These are phyloP conservation scores for Girardinichthys multiradiatus DNA, from an alignment of 2,113 vertebrate genomes.

Conservation along the genomic window DNA sequence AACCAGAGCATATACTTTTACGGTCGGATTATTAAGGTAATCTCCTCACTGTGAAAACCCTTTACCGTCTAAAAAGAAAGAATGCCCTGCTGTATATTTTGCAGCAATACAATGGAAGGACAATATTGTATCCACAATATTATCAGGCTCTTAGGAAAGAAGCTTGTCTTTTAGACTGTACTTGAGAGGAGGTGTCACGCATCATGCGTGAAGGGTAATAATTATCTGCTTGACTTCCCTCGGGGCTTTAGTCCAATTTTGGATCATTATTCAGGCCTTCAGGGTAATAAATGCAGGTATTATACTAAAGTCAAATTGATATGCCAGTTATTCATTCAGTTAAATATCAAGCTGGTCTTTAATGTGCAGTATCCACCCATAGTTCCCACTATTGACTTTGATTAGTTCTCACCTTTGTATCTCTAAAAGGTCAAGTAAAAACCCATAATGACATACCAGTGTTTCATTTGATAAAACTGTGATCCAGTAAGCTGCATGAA, in stretches of 20 bases:
- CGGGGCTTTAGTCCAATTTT: constrained; percentile 61
- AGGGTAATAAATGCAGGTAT: constrained; percentile 61
- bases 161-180: constrained; percentile 38
- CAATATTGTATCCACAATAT: constrained; percentile 30
- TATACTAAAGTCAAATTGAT: constrained; percentile 55
- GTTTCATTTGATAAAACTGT: neutral
- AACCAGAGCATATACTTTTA: constrained; percentile 21
- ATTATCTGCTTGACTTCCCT: constrained; percentile 72
- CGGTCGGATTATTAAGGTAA: constrained; percentile 21
- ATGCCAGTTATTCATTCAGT: constrained; percentile 42
- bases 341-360: constrained; percentile 20
- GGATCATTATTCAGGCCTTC: constrained; percentile 57
- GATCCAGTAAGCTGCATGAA: constrained; percentile 21
- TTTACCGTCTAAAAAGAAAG: constrained; percentile 33
- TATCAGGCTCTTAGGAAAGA: constrained; percentile 29
- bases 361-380: constrained; percentile 5
- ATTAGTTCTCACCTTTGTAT: constrained; percentile 6
- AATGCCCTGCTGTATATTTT: constrained; percentile 7
- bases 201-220: constrained; percentile 62
- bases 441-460: neutral
- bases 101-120: constrained; percentile 41
- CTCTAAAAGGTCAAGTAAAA: constrained; percentile 1
- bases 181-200: constrained; percentile 52
- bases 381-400: constrained; percentile 11
- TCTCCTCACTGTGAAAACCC: constrained; percentile 22